Conservation (phyloP, 2,113 vertebrate genomes). For the Podarcis muralis region DNA sequence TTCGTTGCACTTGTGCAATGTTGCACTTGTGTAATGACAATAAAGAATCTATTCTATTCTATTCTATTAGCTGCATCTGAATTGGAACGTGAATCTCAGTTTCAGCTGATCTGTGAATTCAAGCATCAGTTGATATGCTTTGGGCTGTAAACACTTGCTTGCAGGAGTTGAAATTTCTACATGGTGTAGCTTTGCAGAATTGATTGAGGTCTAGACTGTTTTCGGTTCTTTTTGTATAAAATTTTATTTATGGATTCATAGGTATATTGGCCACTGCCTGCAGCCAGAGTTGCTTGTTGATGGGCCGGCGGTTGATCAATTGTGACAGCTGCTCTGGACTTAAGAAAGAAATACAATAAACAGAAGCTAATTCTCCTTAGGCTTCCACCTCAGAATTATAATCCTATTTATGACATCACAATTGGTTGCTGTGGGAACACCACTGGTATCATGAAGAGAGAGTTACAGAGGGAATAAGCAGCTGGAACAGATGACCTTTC, state of each 20-base stretch:
- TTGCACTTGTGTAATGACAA: no score
- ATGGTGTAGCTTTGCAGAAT: background rate
- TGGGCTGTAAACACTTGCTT: background rate
- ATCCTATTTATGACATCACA: slow-evolving; percentile 63
- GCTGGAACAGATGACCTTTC: slow-evolving; percentile 67
- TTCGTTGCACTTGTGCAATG: no score
- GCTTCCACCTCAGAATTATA: slow-evolving; percentile 49
- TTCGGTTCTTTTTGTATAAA: background rate
- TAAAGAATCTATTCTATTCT: no score
- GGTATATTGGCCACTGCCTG: background rate
- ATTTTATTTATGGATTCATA: background rate
- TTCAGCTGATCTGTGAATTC: background rate
- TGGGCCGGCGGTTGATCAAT: slow-evolving; percentile 14
- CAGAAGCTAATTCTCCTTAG: slow-evolving; percentile 57
- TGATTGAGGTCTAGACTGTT: rapidly evolving
- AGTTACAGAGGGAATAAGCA: slow-evolving; percentile 61
- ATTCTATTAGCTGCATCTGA: slow-evolving; percentile 40
- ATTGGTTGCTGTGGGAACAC: slow-evolving; percentile 66
- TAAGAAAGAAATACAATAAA: slow-evolving; percentile 37
- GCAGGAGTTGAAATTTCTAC: background rate
- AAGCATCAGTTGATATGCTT: slow-evolving; percentile 18
- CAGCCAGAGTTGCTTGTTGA: background rate
- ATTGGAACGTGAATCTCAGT: background rate
- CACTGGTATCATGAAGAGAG: slow-evolving; percentile 60
- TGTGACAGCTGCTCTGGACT: background rate